Percentiles rank a stretch among this genome's conserved stretches.
Evolutionary conservation across 2,797 vertebrate genomes (phyloP).

Genomic region (Balearica regulorum): DNA sequence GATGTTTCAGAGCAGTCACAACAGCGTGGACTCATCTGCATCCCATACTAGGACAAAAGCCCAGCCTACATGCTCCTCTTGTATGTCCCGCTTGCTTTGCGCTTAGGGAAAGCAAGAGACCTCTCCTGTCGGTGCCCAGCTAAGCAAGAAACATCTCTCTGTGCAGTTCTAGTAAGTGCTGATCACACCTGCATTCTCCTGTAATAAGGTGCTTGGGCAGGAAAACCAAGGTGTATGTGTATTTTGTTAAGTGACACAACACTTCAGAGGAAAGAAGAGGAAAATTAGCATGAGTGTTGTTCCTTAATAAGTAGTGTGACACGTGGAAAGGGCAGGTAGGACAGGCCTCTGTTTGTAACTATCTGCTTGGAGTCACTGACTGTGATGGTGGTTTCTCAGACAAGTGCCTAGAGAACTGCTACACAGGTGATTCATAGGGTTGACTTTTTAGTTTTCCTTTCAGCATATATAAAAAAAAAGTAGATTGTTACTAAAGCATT

Average conservation of each 20-base stretch:
- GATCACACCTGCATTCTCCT: background rate
- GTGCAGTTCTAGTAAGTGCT: background rate
- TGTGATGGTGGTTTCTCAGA: background rate
- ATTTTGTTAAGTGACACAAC: background rate
- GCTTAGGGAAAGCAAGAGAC: background rate
- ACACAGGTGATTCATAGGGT: background rate
- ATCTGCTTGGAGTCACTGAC: background rate
- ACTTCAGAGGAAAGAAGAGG: background rate
- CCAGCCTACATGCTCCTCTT: background rate
- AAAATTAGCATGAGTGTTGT: background rate
- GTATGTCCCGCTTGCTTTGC: background rate
- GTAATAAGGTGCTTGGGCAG: background rate
- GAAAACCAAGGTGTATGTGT: background rate
- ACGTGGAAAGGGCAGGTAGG: background rate
- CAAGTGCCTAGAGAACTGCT: background rate
- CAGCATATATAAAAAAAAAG: background rate
- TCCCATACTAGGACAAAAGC: background rate
- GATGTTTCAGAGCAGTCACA: background rate
- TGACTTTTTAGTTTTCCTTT: background rate
- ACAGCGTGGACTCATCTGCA: background rate
- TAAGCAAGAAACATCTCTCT: background rate
- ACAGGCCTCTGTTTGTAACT: background rate
- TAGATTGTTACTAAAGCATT: background rate
- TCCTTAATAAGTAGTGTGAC: background rate
- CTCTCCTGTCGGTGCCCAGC: background rate